A percentile compares a stretch with the other conserved stretches of the same genome.
Conservation (phyloP, 2,113 vertebrate genomes). For the Nerophis ophidion region DNA sequence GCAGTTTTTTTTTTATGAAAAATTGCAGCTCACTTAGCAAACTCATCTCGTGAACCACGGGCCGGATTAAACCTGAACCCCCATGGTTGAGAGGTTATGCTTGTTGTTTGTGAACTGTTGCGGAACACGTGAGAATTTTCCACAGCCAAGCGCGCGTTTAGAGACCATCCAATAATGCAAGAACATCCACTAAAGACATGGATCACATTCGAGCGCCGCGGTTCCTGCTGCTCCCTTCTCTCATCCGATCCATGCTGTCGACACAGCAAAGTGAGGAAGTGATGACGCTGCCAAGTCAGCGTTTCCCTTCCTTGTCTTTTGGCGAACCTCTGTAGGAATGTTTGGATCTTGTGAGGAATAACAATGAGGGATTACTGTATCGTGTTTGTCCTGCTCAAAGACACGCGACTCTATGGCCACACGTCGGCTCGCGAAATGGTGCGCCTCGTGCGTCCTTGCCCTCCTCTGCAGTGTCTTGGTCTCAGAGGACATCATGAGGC, state of each 20-base stretch:
- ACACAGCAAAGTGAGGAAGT: constrained; percentile 3
- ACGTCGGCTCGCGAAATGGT: constrained; percentile 38
- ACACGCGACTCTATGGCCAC: background rate
- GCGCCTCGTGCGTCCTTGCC: constrained; percentile 7
- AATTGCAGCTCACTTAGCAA: too few relatives aligned
- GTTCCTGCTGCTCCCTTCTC: background rate
- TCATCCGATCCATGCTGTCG: background rate
- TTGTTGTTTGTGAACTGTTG: background rate
- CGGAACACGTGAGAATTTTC: background rate
- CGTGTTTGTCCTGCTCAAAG: constrained; percentile 27
- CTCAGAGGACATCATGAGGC: constrained; percentile 34
- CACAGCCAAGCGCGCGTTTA: background rate
- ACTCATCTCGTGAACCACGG: too few relatives aligned
- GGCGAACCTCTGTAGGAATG: constrained; percentile 14
- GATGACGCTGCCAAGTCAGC: constrained; percentile 6
- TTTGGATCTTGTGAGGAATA: constrained; percentile 40
- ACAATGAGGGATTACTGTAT: constrained; percentile 57
- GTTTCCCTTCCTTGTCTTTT: constrained; percentile 8
- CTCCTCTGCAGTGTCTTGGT: constrained; percentile 11
- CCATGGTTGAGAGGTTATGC: background rate
- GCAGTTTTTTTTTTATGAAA: too few relatives aligned
- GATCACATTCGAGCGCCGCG: background rate
- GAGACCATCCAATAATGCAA: background rate
- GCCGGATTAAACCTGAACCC: too few relatives aligned
- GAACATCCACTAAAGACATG: background rate